Conservation (phyloP, 2,797 vertebrate genomes). For the Sebastes oblongus region DNA sequence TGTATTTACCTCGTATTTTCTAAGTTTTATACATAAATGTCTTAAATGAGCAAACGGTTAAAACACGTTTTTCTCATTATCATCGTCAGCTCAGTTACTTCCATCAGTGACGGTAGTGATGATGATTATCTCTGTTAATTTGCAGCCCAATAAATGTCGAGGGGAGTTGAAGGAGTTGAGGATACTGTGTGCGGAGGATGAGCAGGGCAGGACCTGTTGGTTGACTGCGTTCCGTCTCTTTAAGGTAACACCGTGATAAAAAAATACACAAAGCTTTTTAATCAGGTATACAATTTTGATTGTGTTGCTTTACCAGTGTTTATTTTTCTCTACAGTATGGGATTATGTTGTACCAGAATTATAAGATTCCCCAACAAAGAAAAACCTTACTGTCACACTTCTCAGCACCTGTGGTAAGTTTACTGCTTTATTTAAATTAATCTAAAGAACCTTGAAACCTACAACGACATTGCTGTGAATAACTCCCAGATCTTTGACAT, state of each 20-base stretch:
- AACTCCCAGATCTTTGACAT: background rate
- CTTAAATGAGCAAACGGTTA: background rate
- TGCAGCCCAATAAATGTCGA: conserved; percentile 91
- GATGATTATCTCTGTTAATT: conserved; percentile 6
- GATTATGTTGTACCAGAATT: conserved; percentile 96
- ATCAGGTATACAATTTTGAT: background rate
- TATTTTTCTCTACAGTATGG: conserved; percentile 86
- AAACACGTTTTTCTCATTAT: background rate
- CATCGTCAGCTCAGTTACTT: background rate
- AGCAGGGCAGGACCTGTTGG: conserved; percentile 93
- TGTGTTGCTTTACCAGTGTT: conserved; percentile 6
- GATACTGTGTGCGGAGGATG: conserved; percentile 95
- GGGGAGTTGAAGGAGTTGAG: conserved; percentile 92
- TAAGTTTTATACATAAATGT: background rate
- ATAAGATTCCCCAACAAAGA: conserved; percentile 92
- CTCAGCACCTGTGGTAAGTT: conserved; percentile 90
- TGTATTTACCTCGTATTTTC: background rate
- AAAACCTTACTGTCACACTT: conserved; percentile 90
- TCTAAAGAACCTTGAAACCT: background rate
- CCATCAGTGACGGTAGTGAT: background rate
- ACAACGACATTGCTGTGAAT: background rate
- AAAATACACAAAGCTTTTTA: background rate
- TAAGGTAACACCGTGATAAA: conserved; percentile 83
- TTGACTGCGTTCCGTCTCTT: conserved; percentile 95
- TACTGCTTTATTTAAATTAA: background rate